These are phyloP conservation scores for Sturmia bella DNA, from an alignment of 2,888 invertebrate genomes.

Conservation along the genomic window DNA sequence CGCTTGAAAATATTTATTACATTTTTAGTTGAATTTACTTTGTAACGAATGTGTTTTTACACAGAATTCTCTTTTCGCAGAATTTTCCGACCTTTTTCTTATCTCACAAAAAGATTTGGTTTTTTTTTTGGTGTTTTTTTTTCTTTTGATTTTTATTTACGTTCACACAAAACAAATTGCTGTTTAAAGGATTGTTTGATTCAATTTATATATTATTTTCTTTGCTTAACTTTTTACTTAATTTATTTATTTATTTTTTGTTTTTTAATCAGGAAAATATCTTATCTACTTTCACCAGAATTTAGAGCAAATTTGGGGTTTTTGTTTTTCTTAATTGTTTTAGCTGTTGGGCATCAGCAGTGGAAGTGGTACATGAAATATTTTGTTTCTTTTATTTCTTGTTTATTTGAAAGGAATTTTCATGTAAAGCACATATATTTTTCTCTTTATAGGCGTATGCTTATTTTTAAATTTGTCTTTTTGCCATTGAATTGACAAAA, in stretches of 20 bases:
- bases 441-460: slow-evolving; percentile 10
- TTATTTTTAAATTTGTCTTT: slow-evolving; percentile 25
- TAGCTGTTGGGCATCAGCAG: slow-evolving; percentile 2
- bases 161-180: too few relatives aligned
- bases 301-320: slow-evolving; percentile 35
- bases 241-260: background rate
- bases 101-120: too few relatives aligned
- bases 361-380: slow-evolving; percentile 9
- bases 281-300: slow-evolving; percentile 29
- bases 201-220: too few relatives aligned
- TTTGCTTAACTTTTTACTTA: background rate
- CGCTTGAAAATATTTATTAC: background rate
- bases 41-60: background rate
- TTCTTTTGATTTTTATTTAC: too few relatives aligned
- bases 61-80: too few relatives aligned
- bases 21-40: background rate
- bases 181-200: too few relatives aligned
- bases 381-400: slow-evolving; percentile 9
- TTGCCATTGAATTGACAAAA: background rate
- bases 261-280: background rate
- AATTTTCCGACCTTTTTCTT: too few relatives aligned
- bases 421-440: slow-evolving; percentile 5
- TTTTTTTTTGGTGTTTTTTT: too few relatives aligned
- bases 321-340: slow-evolving; percentile 31
- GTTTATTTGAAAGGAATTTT: background rate